Base-by-base conservation (phyloP, 2,888 invertebrate genomes). In the Lymantria dispar region DNA sequence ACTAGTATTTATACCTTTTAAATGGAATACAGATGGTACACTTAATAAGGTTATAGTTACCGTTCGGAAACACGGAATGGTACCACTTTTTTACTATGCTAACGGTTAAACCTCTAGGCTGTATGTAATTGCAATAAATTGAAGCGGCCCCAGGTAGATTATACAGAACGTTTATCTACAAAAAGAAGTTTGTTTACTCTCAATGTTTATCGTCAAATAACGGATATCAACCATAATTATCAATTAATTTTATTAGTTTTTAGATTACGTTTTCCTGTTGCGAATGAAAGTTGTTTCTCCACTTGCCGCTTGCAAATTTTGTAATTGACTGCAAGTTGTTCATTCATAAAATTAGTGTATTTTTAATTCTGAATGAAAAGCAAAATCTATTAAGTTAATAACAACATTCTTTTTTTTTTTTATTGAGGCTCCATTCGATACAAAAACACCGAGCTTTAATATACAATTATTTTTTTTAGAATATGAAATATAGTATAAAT, bases 81-180 rank as follows among this genome's bases (percentile, higher is more conserved):
- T 58, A 61, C 65, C 46, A 62, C 64, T 75, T 78, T 75, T 78
- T 58, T 67, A 33, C 41, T 43, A 52, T 13, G 29, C 50, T 78
- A 80, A 80, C 80, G 74, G 79, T 58, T 47, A 31, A 9, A 37
- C 42, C 45, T 40, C 58, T 55, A 55, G 53, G 52, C 40, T 55
- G 50, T 59, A 45, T 58, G 63, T 62, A 65, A 63, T 62, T 68
- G 62, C 66, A 52, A 60, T 68, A 64, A 72, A 76, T 74, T 70
- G 68, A 66, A 62, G 11, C n/a, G 38, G 12, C 36, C 9, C 2
- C 36, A 36, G 11, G 58, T 60, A 45, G 57, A 52, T 66, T 62
- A 71, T 64, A 62, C 59, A 46, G 45, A 49, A 51, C 49, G 47
- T 55, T 59, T 64, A 68, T 62, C 56, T 48, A 53, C 50, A 78